phyloP scores from a whole-genome alignment of 2,113 vertebrate genomes.

The Lepus europaeus region DNA sequence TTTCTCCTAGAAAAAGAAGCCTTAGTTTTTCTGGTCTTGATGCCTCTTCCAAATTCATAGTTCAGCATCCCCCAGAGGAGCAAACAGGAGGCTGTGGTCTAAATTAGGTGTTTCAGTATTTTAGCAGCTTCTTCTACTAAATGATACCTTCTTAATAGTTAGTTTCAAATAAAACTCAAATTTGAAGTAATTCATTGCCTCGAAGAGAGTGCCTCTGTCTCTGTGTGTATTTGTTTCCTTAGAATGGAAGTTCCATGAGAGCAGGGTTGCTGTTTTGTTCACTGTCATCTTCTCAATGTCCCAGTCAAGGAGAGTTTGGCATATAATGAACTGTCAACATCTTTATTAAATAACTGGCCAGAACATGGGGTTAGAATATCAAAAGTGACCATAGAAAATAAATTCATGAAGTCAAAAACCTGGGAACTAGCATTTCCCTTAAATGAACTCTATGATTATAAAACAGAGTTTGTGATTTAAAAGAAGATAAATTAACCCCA shows the following conservation, averaged over 20 bases:
- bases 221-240: not conserved
- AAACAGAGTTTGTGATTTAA: slow-evolving; percentile 82
- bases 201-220: not conserved
- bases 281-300: not conserved
- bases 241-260: not conserved
- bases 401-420: slow-evolving; percentile 83
- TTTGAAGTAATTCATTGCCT: not conserved
- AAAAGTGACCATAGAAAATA: slow-evolving; percentile 72
- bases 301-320: not conserved
- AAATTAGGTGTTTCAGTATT: slow-evolving; percentile 47
- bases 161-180: slow-evolving; percentile 28
- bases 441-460: slow-evolving; percentile 80
- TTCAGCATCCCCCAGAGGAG: slow-evolving; percentile 39
- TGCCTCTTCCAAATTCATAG: not conserved
- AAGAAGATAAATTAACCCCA: slow-evolving; percentile 80
- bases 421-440: slow-evolving; percentile 84
- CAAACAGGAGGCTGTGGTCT: slow-evolving; percentile 26
- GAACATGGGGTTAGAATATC: not conserved
- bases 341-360: slow-evolving; percentile 13
- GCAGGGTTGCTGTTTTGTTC: not conserved
- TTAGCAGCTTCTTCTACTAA: slow-evolving; percentile 50
- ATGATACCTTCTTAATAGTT: slow-evolving; percentile 3
- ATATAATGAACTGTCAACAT: not conserved
- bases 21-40: slow-evolving; percentile 29
- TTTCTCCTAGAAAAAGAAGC: slow-evolving; percentile 68